phyloP scores from a whole-genome alignment of 2,888 invertebrate genomes.

The Apamea sordens region DNA sequence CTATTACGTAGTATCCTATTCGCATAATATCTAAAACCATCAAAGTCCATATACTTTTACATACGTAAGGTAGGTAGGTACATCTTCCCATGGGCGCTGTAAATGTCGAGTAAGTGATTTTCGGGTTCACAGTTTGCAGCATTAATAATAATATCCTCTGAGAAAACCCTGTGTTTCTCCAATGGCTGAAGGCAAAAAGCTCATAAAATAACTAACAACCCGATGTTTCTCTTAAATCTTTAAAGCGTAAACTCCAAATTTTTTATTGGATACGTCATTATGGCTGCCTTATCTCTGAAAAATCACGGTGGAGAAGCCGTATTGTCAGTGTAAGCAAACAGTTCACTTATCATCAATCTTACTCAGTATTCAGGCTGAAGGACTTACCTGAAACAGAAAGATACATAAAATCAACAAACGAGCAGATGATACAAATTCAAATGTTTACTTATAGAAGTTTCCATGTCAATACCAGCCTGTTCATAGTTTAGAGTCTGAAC shows the following conservation, averaged over 20 bases:
- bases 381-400: conserved; percentile 78
- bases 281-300: conserved; percentile 35
- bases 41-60: conserved; percentile 12
- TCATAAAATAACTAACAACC: conserved; percentile 25
- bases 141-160: conserved; percentile 44
- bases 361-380: conserved; percentile 56
- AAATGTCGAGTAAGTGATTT: conserved; percentile 45
- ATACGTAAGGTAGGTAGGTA: conserved; percentile 2
- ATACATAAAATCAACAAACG: conserved; percentile 56
- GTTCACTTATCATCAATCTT: conserved; percentile 62
- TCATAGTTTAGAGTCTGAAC: conserved; percentile 50
- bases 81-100: conserved; percentile 33
- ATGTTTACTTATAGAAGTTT: conserved; percentile 41
- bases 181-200: conserved; percentile 10
- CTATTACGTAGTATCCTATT: neutral
- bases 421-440: conserved; percentile 32
- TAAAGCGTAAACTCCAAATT: conserved; percentile 4
- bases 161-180: conserved; percentile 30
- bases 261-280: conserved; percentile 27
- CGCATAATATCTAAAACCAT: conserved; percentile 12
- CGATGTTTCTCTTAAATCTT: conserved; percentile 27
- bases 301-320: conserved; percentile 11
- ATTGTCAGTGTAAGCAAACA: conserved; percentile 23
- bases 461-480: conserved; percentile 46
- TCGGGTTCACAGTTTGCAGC: conserved; percentile 19